Base-by-base conservation (phyloP, 2,797 vertebrate species). In the Anabacerthia variegaticeps region DNA sequence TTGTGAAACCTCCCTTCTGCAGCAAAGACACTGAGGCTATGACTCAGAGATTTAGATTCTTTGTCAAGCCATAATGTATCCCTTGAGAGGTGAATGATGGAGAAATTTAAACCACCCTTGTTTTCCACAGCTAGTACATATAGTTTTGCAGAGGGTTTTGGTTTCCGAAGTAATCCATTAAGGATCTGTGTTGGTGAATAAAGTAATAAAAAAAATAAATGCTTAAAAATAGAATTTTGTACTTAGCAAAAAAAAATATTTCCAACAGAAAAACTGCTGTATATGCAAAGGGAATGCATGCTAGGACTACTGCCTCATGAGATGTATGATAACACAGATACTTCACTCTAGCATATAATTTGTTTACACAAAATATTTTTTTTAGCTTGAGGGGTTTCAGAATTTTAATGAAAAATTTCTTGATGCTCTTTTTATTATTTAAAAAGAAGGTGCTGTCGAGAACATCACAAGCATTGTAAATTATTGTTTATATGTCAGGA, bases 371-470 rank as follows among this genome's bases (percentile, higher is more conserved):
- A 86, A 75, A 54, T 83, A 74, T 32, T 87, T 79, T 85, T 88
- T 91, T 96, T 91, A 74, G 51, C 69, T 94, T 88, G 51, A 94
- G 76, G 41, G 36, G 8, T 81, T 96, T 96, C 85, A 93, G 95
- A 91, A 95, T 96, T 91, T 96, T 89, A 96, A 96, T 95, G 85
- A 55, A 92, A 82, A 84, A 69, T n/a, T 91, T 91, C 41, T 87
- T 92, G 89, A 94, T 95, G 81, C 83, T 74, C 61, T 82, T 96
- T 95, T 91, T 94, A 91, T 76, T 95, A 63, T 94, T 92, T 93
- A 91, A 93, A 90, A 92, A 59, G 78, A 85, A 88, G 82, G 85
- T 37, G 51, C 80, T 93, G 76, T 87, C 34, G 0, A 81, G 83
- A 88, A 89, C 91, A 95, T 95, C 95, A 94, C 48, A 96, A 81